Percentiles rank a stretch among this genome's conserved stretches.
Conservation (phyloP, 2,888 invertebrate species). For the Chironomus tentans region DNA sequence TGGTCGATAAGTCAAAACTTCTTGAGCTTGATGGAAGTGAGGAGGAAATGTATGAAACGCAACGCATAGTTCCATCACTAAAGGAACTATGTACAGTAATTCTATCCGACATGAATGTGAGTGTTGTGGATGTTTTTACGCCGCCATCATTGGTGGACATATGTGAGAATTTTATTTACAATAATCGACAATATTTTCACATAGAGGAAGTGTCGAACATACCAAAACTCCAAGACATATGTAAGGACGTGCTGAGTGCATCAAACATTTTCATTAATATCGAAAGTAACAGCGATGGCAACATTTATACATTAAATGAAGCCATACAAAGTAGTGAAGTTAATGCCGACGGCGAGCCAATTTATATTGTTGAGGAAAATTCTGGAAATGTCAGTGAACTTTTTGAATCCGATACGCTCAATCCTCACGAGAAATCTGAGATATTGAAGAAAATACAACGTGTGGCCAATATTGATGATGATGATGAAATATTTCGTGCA, state of each 20-base stretch:
- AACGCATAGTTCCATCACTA: slow-evolving; percentile 9
- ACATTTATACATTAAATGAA: not conserved
- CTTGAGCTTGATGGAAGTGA: not conserved
- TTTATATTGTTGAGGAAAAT: slow-evolving; percentile 24
- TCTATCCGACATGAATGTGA: slow-evolving; percentile 8
- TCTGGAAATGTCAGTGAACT: slow-evolving; percentile 17
- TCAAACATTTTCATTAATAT: slow-evolving; percentile 24
- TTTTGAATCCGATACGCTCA: slow-evolving; percentile 13
- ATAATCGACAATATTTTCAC: slow-evolving; percentile 11
- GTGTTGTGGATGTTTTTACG: slow-evolving; percentile 5
- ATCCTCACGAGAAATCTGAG: slow-evolving; percentile 13
- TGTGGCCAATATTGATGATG: slow-evolving; percentile 14
- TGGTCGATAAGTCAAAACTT: slow-evolving; percentile 1
- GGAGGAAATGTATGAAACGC: not conserved
- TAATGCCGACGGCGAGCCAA: not conserved
- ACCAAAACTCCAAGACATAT: slow-evolving; percentile 24
- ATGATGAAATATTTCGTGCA: slow-evolving; percentile 22
- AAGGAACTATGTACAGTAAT: slow-evolving; percentile 17
- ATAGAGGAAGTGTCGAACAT: slow-evolving; percentile 19
- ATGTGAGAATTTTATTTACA: slow-evolving; percentile 16
- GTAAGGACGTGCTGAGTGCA: slow-evolving; percentile 7
- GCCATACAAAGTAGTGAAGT: not conserved
- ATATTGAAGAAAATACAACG: slow-evolving; percentile 19
- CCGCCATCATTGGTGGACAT: slow-evolving; percentile 9
- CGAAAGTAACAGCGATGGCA: not conserved